Evolutionary conservation across 2,113 vertebrate species (phyloP).

Genomic region (Sinocyclocheilus anshuiensis): DNA sequence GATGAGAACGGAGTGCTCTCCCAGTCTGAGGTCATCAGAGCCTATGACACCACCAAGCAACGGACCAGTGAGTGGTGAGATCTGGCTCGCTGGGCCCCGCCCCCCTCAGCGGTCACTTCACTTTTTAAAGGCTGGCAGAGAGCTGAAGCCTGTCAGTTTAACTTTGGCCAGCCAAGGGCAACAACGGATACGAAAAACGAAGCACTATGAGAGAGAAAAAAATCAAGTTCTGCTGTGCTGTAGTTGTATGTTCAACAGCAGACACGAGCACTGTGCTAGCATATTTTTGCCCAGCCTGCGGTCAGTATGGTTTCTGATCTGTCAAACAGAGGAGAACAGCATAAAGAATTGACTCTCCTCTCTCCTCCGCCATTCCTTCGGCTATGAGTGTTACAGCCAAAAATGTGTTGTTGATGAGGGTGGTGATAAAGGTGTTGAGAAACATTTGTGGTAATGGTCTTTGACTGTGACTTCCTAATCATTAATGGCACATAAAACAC

Average conservation of each 20-base stretch:
- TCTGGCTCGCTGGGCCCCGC: conserved; percentile 49
- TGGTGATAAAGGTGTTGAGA: conserved; percentile 23
- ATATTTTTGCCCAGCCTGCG: conserved; percentile 72
- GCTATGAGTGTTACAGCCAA: conserved; percentile 54
- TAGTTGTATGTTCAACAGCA: conserved; percentile 75
- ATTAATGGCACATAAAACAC: conserved; percentile 33
- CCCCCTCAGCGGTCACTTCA: conserved; percentile 39
- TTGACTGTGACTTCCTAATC: conserved; percentile 43
- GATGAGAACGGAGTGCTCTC: conserved; percentile 98
- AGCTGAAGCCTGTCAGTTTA: conserved; percentile 51
- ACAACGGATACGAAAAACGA: conserved; percentile 47
- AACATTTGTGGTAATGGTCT: conserved; percentile 42
- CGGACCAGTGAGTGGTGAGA: conserved; percentile 90
- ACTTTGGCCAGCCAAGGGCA: conserved; percentile 50
- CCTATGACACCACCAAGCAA: conserved; percentile 97
- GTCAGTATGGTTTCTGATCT: conserved; percentile 73
- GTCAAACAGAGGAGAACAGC: conserved; percentile 67
- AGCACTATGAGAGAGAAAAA: conserved; percentile 24
- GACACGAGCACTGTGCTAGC: conserved; percentile 83
- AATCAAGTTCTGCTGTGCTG: conserved; percentile 64
- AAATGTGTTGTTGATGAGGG: conserved; percentile 10
- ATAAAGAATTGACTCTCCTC: conserved; percentile 11
- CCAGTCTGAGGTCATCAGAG: conserved; percentile 96
- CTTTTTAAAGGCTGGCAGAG: conserved; percentile 56
- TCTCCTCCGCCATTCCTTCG: conserved; percentile 51